Conservation (phyloP, 2,888 invertebrate species). For the Polydrusus pterygomalis region DNA sequence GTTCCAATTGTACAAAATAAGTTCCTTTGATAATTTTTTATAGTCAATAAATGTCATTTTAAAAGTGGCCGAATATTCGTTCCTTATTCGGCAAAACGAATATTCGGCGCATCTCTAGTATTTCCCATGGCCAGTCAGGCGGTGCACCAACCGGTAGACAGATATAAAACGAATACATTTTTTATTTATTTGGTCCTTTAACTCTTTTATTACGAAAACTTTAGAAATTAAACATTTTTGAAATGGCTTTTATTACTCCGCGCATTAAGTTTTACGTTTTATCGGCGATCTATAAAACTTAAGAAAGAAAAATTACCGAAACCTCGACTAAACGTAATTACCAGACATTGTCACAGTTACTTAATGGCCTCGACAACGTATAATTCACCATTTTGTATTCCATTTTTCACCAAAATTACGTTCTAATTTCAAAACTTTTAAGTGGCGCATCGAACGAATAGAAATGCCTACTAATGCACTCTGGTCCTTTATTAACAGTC, state of each 20-base stretch:
- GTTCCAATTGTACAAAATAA: too few relatives aligned
- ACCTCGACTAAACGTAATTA: slow-evolving; percentile 31
- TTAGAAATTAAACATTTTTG: not conserved
- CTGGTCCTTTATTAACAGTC: slow-evolving; percentile 55
- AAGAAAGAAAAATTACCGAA: slow-evolving; percentile 21
- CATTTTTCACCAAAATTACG: slow-evolving; percentile 54
- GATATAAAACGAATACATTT: too few relatives aligned
- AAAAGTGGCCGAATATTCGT: too few relatives aligned
- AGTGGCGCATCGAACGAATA: slow-evolving; percentile 56
- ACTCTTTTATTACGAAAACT: slow-evolving; percentile 1
- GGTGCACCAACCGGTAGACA: too few relatives aligned
- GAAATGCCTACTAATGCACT: slow-evolving; percentile 55
- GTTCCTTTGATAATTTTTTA: too few relatives aligned
- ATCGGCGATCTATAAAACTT: slow-evolving; percentile 23
- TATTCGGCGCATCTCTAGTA: too few relatives aligned
- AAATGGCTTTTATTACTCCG: not conserved
- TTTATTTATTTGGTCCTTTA: not conserved
- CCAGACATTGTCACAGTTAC: slow-evolving; percentile 38
- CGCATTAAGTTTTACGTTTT: slow-evolving; percentile 20
- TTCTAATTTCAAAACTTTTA: slow-evolving; percentile 52
- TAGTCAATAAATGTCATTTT: too few relatives aligned
- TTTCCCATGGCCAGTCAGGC: too few relatives aligned
- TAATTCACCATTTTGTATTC: slow-evolving; percentile 50
- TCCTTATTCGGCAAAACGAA: too few relatives aligned
- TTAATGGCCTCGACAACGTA: slow-evolving; percentile 19